A percentile compares a stretch with the other conserved stretches of the same genome.
Evolutionary conservation across 2,888 invertebrate species (phyloP).

Genomic region (Meiosimyza platycephala): DNA sequence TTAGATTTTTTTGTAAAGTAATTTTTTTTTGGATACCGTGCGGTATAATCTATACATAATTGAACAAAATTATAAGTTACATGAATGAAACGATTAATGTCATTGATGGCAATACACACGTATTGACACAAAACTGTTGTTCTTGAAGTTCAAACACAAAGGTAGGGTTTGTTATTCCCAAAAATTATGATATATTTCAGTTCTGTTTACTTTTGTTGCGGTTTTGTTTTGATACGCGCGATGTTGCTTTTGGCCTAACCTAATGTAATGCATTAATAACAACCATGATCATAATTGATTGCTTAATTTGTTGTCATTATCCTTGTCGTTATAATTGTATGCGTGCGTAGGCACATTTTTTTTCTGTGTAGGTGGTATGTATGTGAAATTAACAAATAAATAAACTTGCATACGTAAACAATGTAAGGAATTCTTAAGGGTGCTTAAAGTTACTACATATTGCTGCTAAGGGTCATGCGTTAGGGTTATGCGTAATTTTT

Average conservation of each 20-base stretch:
- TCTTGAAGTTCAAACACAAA: too few species aligned
- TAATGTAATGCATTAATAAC: slow-evolving; percentile 17
- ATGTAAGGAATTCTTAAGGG: neutral
- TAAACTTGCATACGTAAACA: slow-evolving; percentile 29
- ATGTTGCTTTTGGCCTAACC: neutral
- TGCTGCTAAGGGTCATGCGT: neutral
- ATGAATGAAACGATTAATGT: too few species aligned
- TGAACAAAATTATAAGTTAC: too few species aligned
- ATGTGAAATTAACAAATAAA: slow-evolving; percentile 7
- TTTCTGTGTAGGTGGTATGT: neutral
- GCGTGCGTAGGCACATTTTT: neutral
- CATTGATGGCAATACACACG: too few species aligned
- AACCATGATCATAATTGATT: slow-evolving; percentile 33
- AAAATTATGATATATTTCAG: too few species aligned
- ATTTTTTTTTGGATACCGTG: too few species aligned
- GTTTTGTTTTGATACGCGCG: neutral
- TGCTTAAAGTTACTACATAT: neutral
- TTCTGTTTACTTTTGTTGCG: neutral
- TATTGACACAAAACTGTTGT: too few species aligned
- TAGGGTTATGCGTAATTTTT: neutral
- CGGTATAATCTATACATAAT: too few species aligned
- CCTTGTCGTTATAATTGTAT: neutral
- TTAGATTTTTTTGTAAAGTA: too few species aligned
- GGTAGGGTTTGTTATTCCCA: too few species aligned
- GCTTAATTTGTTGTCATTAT: slow-evolving; percentile 19